A percentile compares a stretch with the other conserved stretches of the same genome.
Conservation (phyloP, 2,888 invertebrate species). For the Archips xylosteana region DNA sequence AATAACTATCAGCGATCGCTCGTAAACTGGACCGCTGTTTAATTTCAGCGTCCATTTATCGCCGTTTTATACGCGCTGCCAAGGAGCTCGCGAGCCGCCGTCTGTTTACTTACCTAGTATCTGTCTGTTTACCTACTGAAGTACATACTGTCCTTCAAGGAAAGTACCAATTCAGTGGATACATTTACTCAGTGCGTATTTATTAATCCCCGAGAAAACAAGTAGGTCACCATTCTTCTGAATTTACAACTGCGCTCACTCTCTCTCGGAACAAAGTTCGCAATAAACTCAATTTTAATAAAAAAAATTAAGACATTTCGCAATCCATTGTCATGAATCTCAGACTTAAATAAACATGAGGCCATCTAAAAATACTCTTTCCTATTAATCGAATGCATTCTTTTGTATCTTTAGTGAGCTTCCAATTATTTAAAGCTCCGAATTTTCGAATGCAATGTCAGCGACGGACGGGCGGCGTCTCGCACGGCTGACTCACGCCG, state of each 20-base stretch:
- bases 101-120: slow-evolving; percentile 14
- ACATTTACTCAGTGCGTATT: slow-evolving; percentile 1
- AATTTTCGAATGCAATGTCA: slow-evolving; percentile 62
- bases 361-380: slow-evolving; percentile 64
- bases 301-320: slow-evolving; percentile 38
- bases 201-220: not conserved
- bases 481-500: slow-evolving; percentile 70
- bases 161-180: not conserved
- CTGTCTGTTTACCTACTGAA: slow-evolving; percentile 13
- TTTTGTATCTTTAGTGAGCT: slow-evolving; percentile 54
- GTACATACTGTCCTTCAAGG: not conserved
- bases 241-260: slow-evolving; percentile 1
- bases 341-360: slow-evolving; percentile 59
- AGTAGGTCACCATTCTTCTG: slow-evolving; percentile 14
- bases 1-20: slow-evolving; percentile 51
- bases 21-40: slow-evolving; percentile 66
- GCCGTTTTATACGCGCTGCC: slow-evolving; percentile 51
- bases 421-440: slow-evolving; percentile 67
- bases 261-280: slow-evolving; percentile 11
- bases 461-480: slow-evolving; percentile 55
- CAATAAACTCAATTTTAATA: slow-evolving; percentile 11
- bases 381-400: slow-evolving; percentile 59
- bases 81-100: slow-evolving; percentile 45
- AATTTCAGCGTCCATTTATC: slow-evolving; percentile 59
- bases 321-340: slow-evolving; percentile 54